These are phyloP conservation scores for Epizoanthus fatuus DNA, from an alignment of 92 coral and sea anemone species.

Conservation along the genomic window DNA sequence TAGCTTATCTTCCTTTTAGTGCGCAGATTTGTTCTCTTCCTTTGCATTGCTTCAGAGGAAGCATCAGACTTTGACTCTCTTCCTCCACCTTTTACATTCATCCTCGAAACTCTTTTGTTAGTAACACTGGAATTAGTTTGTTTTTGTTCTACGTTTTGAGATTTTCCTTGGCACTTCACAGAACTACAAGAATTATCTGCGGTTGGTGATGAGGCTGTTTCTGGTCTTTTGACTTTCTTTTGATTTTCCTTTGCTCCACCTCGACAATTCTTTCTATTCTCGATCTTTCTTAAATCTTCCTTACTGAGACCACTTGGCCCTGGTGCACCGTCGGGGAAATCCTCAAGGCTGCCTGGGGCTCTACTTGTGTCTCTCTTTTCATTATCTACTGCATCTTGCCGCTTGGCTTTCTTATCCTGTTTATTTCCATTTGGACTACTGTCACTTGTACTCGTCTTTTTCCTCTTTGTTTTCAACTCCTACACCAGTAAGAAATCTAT, in stretches of 20 bases:
- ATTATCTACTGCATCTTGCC: neutral
- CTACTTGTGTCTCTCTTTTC: neutral
- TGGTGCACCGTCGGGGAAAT: neutral
- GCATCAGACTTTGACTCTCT: neutral
- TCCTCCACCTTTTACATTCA: slow-evolving; percentile 1
- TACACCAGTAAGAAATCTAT: neutral
- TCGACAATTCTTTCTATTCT: neutral
- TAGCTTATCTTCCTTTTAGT: slow-evolving; percentile 74
- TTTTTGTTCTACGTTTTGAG: neutral
- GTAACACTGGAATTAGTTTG: neutral
- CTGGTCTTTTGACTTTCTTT: neutral
- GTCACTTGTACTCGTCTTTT: neutral
- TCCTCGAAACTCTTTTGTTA: neutral
- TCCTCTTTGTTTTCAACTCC: slow-evolving; percentile 26
- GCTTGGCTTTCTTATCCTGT: neutral
- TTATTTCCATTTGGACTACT: slow-evolving; percentile 3
- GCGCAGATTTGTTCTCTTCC: slow-evolving; percentile 56
- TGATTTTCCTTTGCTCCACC: neutral
- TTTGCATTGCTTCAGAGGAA: slow-evolving; percentile 11
- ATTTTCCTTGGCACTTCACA: neutral
- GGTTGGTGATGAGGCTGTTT: neutral
- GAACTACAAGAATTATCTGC: neutral
- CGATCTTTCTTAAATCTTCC: slow-evolving; percentile 9
- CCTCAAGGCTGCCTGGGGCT: neutral
- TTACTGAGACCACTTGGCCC: slow-evolving; percentile 17